A percentile compares a stretch with the other conserved stretches of the same genome.
These are phyloP conservation scores for Hesperophylax magnus DNA, from an alignment of 1,140 invertebrate genomes.

Conservation along the genomic window DNA sequence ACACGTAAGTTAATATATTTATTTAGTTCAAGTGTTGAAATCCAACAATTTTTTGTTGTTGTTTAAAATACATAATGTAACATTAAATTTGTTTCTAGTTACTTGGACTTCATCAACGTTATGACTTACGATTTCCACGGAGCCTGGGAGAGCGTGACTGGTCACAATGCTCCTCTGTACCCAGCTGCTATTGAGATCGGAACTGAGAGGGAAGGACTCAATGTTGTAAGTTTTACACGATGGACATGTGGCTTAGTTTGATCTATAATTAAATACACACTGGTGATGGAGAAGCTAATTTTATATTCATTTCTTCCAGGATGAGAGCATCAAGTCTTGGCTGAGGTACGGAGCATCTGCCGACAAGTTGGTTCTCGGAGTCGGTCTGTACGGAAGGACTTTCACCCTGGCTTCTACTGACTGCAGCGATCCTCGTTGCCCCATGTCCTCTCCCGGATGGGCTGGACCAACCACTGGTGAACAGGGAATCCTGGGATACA, in stretches of 20 bases:
- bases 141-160: conserved; percentile 73
- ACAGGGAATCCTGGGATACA: conserved; percentile 81
- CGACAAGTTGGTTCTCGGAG: conserved; percentile 78
- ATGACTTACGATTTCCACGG: conserved; percentile 82
- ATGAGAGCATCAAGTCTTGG: conserved; percentile 62
- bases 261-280: too few relatives aligned
- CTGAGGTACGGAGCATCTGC: conserved; percentile 68
- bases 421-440: conserved; percentile 66
- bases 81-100: conserved; percentile 41
- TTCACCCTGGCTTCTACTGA: conserved; percentile 71
- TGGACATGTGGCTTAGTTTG: too few relatives aligned
- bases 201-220: conserved; percentile 53
- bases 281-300: too few relatives aligned
- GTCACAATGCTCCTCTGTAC: conserved; percentile 73
- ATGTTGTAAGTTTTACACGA: conserved; percentile 60
- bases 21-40: neutral
- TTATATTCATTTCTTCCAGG: conserved; percentile 49
- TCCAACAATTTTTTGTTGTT: neutral
- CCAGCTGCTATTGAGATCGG: conserved; percentile 65
- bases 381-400: conserved; percentile 79
- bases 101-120: conserved; percentile 78
- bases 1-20: conserved; percentile 54
- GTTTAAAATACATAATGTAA: neutral
- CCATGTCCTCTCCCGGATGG: conserved; percentile 70
- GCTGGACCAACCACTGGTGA: conserved; percentile 81